A percentile compares a stretch with the other conserved stretches of the same genome.
Conservation (phyloP, 2,888 invertebrate genomes). For the Hermaeophaga mercurialis region DNA sequence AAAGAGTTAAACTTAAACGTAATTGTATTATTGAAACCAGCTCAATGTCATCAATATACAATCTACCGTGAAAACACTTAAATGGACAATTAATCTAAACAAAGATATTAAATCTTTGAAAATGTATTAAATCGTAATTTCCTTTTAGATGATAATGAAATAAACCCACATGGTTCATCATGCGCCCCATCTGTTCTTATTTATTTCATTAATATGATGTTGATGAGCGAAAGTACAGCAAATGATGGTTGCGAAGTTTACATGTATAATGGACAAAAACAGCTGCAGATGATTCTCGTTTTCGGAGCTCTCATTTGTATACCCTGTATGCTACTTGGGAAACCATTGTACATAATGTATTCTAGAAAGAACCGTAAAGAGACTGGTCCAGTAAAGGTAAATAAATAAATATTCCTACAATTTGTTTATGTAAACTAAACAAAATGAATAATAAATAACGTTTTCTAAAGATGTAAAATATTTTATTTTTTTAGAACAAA, state of each 20-base stretch:
- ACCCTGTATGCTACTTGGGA: slow-evolving; percentile 78
- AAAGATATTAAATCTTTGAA: neutral
- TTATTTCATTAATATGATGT: slow-evolving; percentile 79
- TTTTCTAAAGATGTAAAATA: neutral
- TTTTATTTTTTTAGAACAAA: slow-evolving; percentile 19
- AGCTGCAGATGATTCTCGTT: slow-evolving; percentile 68
- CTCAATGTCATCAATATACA: no score
- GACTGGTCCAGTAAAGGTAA: slow-evolving; percentile 23
- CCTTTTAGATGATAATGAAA: no score
- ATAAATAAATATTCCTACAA: no score
- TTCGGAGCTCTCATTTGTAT: slow-evolving; percentile 71
- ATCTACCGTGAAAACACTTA: no score
- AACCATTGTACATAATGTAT: slow-evolving; percentile 69
- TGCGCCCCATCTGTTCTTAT: slow-evolving; percentile 79
- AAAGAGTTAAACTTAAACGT: no score
- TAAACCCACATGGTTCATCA: slow-evolving; percentile 54
- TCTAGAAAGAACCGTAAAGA: slow-evolving; percentile 44
- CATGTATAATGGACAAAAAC: slow-evolving; percentile 66
- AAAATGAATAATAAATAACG: no score
- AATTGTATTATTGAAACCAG: no score
- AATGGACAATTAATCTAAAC: no score
- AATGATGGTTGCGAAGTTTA: slow-evolving; percentile 59
- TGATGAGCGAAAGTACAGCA: slow-evolving; percentile 57
- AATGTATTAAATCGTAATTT: no score
- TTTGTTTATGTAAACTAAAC: no score